Conservation (phyloP, 1,140 invertebrate genomes). For the Saxidomus purpurata region DNA sequence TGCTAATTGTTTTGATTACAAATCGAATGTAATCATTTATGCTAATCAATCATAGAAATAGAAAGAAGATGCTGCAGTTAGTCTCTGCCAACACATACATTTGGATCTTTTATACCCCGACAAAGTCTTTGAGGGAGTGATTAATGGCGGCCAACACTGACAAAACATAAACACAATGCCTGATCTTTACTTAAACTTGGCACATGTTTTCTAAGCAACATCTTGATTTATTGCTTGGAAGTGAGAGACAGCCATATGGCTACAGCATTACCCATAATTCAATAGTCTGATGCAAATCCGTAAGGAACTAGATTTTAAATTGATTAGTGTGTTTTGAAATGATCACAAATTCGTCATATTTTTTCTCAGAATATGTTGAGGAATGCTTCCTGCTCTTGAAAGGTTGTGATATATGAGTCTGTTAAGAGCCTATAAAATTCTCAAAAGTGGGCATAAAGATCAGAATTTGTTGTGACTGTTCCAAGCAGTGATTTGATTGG, state of each 20-base stretch:
- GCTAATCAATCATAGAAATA: neutral
- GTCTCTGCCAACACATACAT: neutral
- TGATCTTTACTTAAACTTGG: slow-evolving; percentile 23
- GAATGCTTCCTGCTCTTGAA: neutral
- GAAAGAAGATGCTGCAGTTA: neutral
- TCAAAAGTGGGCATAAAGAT: no score
- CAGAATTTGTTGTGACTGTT: neutral
- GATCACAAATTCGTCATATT: neutral
- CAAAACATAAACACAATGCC: slow-evolving; percentile 18
- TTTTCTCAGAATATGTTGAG: neutral
- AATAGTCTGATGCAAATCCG: slow-evolving; percentile 13
- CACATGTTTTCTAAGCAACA: neutral
- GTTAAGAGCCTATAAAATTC: neutral
- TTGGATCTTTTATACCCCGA: neutral
- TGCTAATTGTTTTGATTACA: neutral
- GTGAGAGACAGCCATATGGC: neutral
- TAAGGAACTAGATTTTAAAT: slow-evolving; percentile 4
- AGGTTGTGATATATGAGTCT: neutral
- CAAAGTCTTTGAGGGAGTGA: neutral
- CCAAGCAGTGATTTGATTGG: no score
- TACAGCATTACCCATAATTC: slow-evolving; percentile 8
- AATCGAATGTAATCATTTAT: neutral
- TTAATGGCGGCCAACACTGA: neutral
- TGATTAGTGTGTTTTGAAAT: slow-evolving; percentile 13
- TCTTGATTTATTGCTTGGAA: neutral